Percentiles rank a stretch among this genome's conserved stretches.
These are phyloP conservation scores for Lasiurus borealis DNA, from an alignment of 2,113 vertebrate genomes.

Conservation along the genomic window DNA sequence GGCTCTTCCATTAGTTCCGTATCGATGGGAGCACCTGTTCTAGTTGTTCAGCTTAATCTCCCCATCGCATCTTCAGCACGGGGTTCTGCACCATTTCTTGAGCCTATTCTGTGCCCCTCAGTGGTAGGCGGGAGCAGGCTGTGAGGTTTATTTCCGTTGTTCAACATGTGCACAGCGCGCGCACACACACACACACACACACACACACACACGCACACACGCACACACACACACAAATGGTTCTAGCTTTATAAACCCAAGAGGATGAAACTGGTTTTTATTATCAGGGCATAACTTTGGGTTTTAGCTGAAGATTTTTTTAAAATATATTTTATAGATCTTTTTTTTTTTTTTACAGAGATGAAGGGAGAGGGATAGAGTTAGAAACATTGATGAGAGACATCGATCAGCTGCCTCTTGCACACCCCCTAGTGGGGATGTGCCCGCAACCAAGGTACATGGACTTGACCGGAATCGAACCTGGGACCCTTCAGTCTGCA, in stretches of 20 bases:
- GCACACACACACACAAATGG: neutral
- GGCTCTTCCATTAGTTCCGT: conserved; percentile 1
- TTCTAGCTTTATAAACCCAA: neutral
- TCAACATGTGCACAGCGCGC: neutral
- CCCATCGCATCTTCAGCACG: neutral
- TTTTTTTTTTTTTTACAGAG: too few species aligned
- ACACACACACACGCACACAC: too few species aligned
- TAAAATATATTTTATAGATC: too few species aligned
- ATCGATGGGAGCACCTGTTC: neutral
- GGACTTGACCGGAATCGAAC: too few species aligned
- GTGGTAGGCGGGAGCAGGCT: neutral
- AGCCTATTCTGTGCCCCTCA: neutral
- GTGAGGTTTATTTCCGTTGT: neutral
- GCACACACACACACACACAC: neutral
- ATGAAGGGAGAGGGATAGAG: too few species aligned
- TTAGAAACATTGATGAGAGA: too few species aligned
- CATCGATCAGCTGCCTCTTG: too few species aligned
- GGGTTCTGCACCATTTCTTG: neutral
- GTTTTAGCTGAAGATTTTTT: neutral
- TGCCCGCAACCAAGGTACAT: too few species aligned
- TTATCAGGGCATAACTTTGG: neutral
- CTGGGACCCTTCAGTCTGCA: too few species aligned
- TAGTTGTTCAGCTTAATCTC: neutral
- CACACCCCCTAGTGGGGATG: too few species aligned
- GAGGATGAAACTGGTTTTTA: neutral